These are phyloP conservation scores for Daktulosphaira vitifoliae DNA, from an alignment of 1,140 invertebrate genomes.

Conservation along the genomic window DNA sequence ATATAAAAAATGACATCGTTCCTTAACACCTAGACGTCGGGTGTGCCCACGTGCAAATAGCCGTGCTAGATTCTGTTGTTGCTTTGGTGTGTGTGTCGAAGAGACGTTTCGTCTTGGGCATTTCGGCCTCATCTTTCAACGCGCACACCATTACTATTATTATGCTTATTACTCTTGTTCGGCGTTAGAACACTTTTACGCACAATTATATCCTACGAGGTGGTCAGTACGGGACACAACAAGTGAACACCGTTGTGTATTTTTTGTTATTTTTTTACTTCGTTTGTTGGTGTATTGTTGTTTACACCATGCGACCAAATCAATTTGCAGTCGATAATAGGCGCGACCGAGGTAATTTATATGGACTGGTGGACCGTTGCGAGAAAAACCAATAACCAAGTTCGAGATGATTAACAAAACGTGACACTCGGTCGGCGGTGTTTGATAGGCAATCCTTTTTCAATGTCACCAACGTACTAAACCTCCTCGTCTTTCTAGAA, in stretches of 20 bases:
- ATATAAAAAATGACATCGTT: background rate
- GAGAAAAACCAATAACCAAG: constrained; percentile 23
- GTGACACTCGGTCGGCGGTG: background rate
- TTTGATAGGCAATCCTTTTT: background rate
- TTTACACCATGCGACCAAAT: background rate
- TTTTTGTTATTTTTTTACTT: constrained; percentile 1
- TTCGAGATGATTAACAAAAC: constrained; percentile 23
- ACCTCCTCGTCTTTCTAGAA: too few species aligned
- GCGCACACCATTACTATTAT: too few species aligned
- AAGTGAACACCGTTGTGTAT: constrained; percentile 7
- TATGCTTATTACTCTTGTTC: too few species aligned
- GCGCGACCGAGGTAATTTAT: constrained; percentile 18
- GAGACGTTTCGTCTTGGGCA: background rate
- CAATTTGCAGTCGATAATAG: constrained; percentile 21
- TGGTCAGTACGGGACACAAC: too few species aligned
- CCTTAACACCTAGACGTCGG: constrained; percentile 13
- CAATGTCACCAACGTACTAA: background rate
- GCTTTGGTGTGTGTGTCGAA: too few species aligned
- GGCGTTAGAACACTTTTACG: too few species aligned
- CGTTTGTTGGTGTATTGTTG: too few species aligned
- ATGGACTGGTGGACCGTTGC: background rate
- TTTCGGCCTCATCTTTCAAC: too few species aligned
- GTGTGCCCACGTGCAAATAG: constrained; percentile 1
- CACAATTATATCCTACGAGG: too few species aligned
- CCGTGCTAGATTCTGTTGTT: too few species aligned